phyloP scores from a whole-genome alignment of 2,888 invertebrate species.

The Zeuzera pyrina region DNA sequence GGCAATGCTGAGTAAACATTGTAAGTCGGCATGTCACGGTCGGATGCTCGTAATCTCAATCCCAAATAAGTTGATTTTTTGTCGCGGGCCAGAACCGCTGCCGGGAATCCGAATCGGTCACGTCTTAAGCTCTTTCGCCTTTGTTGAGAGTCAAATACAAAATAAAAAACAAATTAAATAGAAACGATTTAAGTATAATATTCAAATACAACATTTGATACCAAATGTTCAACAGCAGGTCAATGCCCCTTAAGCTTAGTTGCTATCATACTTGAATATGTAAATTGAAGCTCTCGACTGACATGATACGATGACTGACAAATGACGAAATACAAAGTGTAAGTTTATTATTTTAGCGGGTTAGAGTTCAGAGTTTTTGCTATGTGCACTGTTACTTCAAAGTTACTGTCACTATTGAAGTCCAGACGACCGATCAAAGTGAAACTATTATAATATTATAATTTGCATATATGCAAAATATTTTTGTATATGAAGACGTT shows the following conservation, averaged over 20 bases:
- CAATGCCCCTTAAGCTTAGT: constrained; percentile 19
- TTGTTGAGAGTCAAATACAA: constrained; percentile 1
- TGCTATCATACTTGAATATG: constrained; percentile 16
- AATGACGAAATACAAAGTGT: constrained; percentile 36
- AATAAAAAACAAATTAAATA: background rate
- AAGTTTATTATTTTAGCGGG: constrained; percentile 25
- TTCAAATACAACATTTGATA: background rate
- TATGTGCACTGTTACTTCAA: too few relatives aligned
- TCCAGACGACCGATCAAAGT: too few relatives aligned
- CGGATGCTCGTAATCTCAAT: constrained; percentile 45
- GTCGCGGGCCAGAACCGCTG: constrained; percentile 29
- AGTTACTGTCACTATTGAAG: too few relatives aligned
- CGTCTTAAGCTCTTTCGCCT: constrained; percentile 22
- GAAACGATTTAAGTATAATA: background rate
- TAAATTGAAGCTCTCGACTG: constrained; percentile 24
- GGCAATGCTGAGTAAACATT: constrained; percentile 53
- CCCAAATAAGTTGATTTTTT: constrained; percentile 66
- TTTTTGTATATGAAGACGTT: too few relatives aligned
- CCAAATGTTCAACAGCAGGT: constrained; percentile 16
- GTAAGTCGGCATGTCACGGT: constrained; percentile 49
- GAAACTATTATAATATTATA: too few relatives aligned
- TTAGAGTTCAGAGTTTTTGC: constrained; percentile 35
- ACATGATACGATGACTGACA: constrained; percentile 37
- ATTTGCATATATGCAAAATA: too few relatives aligned
- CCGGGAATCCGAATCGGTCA: constrained; percentile 40